Evolutionary conservation across 1,140 invertebrate species (phyloP).

Genomic region (Heliconius nattereri): DNA sequence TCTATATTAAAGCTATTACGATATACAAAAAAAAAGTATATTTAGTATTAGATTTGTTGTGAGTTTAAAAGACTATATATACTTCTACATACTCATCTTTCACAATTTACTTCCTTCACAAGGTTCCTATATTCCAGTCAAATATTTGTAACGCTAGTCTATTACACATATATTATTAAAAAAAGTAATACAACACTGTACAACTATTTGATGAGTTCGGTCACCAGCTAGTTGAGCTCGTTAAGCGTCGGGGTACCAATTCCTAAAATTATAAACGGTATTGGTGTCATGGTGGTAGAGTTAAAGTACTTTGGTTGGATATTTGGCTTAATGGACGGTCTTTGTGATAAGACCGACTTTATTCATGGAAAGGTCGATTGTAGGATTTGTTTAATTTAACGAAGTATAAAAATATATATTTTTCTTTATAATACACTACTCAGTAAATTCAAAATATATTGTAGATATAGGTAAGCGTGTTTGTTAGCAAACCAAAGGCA

Average conservation of each 20-base stretch:
- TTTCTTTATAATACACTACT: too few relatives aligned
- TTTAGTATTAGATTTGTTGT: too few relatives aligned
- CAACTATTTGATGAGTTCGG: constrained; percentile 64
- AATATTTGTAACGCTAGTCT: background rate
- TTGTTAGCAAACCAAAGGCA: background rate
- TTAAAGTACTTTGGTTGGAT: constrained; percentile 31
- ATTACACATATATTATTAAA: constrained; percentile 37
- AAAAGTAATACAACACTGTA: constrained; percentile 54
- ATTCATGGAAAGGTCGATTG: background rate
- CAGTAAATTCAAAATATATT: background rate
- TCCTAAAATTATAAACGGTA: constrained; percentile 69
- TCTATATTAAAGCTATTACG: too few relatives aligned
- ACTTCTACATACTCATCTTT: too few relatives aligned
- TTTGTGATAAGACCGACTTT: constrained; percentile 8
- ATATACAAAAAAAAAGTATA: too few relatives aligned
- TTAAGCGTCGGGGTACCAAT: constrained; percentile 68
- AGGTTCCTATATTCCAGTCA: background rate
- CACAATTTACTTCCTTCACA: background rate
- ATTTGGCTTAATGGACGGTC: constrained; percentile 23
- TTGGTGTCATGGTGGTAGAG: constrained; percentile 50
- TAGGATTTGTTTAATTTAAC: background rate
- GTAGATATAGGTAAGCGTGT: background rate
- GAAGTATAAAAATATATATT: too few relatives aligned
- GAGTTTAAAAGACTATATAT: too few relatives aligned
- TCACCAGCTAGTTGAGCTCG: constrained; percentile 74